Evolutionary conservation across 2,888 invertebrate genomes (phyloP).

Genomic region (Eurois occulta): DNA sequence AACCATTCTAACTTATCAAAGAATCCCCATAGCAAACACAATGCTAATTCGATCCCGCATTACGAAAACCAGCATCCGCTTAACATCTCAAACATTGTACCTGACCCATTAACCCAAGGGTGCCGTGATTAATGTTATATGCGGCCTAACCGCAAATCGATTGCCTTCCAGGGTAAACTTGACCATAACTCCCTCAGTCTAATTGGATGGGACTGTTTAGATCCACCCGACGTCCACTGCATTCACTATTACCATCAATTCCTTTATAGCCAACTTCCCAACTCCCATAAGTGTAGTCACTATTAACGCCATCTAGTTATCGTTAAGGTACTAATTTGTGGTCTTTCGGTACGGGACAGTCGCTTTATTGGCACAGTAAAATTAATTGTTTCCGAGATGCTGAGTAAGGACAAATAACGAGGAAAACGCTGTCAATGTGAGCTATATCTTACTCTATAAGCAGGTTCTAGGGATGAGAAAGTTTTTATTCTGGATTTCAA

Average conservation of each 20-base stretch:
- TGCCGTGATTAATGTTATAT: slow-evolving; percentile 30
- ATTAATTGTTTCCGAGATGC: slow-evolving; percentile 15
- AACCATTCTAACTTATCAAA: background rate
- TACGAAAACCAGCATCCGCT: slow-evolving; percentile 2
- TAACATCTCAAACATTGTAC: slow-evolving; percentile 40
- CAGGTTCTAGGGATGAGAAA: background rate
- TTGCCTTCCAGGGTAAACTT: slow-evolving; percentile 22
- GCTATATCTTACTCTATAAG: background rate
- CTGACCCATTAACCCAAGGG: slow-evolving; percentile 20
- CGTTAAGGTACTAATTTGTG: slow-evolving; percentile 22
- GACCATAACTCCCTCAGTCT: slow-evolving; percentile 26
- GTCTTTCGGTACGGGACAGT: slow-evolving; percentile 5
- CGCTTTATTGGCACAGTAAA: slow-evolving; percentile 31
- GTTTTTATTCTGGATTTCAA: background rate
- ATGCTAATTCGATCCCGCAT: background rate
- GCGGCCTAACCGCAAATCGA: slow-evolving; percentile 30
- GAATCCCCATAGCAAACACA: background rate
- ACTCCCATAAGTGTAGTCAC: slow-evolving; percentile 17
- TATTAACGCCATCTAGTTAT: slow-evolving; percentile 44
- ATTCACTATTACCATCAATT: slow-evolving; percentile 44
- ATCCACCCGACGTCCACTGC: slow-evolving; percentile 38
- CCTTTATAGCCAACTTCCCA: background rate
- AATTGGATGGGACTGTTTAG: slow-evolving; percentile 54
- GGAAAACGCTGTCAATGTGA: slow-evolving; percentile 1
- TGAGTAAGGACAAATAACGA: slow-evolving; percentile 22